These are phyloP conservation scores for Amazona ochrocephala DNA, from an alignment of 2,797 vertebrate species.

Conservation along the genomic window DNA sequence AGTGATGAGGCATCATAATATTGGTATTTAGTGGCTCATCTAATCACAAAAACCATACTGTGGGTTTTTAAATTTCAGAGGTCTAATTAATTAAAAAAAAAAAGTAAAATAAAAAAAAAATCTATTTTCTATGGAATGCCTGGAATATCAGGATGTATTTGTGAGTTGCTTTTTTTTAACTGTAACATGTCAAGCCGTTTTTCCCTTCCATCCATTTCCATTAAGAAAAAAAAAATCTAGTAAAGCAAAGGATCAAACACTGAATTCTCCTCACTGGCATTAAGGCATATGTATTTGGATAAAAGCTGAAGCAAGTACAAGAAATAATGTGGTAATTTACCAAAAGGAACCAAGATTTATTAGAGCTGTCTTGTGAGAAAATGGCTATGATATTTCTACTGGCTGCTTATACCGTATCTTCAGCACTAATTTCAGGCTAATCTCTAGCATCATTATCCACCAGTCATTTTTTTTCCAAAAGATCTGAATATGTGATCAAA, in stretches of 20 bases:
- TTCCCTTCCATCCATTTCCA: not conserved
- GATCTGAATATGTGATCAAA: slow-evolving; percentile 25
- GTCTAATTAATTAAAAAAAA: not conserved
- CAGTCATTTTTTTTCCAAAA: not conserved
- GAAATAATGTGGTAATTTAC: slow-evolving; percentile 39
- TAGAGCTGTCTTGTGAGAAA: slow-evolving; percentile 47
- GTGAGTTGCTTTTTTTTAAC: slow-evolving; percentile 24
- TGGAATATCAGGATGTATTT: not conserved
- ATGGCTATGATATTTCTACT: slow-evolving; percentile 53
- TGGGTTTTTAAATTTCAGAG: slow-evolving; percentile 10
- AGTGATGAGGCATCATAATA: not conserved
- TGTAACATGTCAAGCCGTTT: not conserved
- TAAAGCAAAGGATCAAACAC: not conserved
- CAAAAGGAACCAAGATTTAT: slow-evolving; percentile 52
- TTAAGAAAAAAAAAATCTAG: not conserved
- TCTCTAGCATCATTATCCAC: slow-evolving; percentile 49
- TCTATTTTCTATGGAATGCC: slow-evolving; percentile 17
- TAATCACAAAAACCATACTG: not conserved
- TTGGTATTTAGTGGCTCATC: not conserved
- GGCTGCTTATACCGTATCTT: slow-evolving; percentile 22
- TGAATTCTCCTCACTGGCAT: not conserved
- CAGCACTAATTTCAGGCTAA: slow-evolving; percentile 53
- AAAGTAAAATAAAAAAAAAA: not conserved
- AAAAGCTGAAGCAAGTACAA: slow-evolving; percentile 1
- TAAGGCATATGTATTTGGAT: not conserved